These are phyloP conservation scores for Meloidogyne exigua DNA, from an alignment of 1,140 invertebrate genomes.

Conservation along the genomic window DNA sequence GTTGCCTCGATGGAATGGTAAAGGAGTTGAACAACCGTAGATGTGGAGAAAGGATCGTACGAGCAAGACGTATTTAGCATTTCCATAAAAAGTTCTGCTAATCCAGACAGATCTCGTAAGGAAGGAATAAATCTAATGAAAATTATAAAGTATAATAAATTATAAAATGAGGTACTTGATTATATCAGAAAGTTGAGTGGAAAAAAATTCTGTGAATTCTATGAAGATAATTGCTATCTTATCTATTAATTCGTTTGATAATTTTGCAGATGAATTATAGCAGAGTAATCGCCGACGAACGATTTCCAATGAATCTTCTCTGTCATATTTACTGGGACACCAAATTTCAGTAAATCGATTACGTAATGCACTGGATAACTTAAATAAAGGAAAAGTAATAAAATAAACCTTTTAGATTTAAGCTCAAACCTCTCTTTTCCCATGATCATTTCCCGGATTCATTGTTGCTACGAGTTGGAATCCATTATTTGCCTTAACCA, in stretches of 20 bases:
- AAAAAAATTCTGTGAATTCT: slow-evolving; percentile 35
- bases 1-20: slow-evolving; percentile 85
- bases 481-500: slow-evolving; percentile 74
- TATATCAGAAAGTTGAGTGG: slow-evolving; percentile 2
- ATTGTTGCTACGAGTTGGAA: slow-evolving; percentile 96
- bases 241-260: not conserved
- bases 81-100: slow-evolving; percentile 84
- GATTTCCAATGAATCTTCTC: slow-evolving; percentile 77
- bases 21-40: slow-evolving; percentile 66
- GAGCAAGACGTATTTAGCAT: not conserved
- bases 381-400: slow-evolving; percentile 32
- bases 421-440: slow-evolving; percentile 83
- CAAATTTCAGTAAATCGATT: slow-evolving; percentile 99
- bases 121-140: slow-evolving; percentile 70
- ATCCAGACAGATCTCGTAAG: slow-evolving; percentile 86
- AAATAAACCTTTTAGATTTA: slow-evolving; percentile 11
- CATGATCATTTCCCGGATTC: slow-evolving; percentile 99
- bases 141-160: not conserved
- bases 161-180: slow-evolving; percentile 17
- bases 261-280: not conserved
- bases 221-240: slow-evolving; percentile 13
- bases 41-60: slow-evolving; percentile 1
- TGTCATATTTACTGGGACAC: slow-evolving; percentile 76
- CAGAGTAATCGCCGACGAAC: slow-evolving; percentile 48
- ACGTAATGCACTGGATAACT: slow-evolving; percentile 88